Base-by-base conservation (phyloP, 2,888 invertebrate species). In the Stegana nigrithorax region DNA sequence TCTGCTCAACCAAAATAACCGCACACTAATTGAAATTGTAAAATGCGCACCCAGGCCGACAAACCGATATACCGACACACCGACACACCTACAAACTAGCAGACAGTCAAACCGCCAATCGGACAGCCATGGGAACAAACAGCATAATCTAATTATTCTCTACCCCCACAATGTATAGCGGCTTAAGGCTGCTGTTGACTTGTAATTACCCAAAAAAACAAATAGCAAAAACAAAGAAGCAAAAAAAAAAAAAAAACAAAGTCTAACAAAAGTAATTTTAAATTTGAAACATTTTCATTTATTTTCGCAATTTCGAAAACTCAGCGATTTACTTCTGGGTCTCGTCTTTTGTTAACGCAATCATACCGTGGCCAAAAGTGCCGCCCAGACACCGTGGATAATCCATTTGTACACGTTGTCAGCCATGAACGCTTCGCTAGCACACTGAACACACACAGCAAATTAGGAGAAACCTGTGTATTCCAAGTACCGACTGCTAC, bases 21-120 rank as follows among this genome's bases (percentile, higher is more conserved):
- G 23, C 25, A n/a, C 21, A 47, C 47, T 47, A 47, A 47, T 47
- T 47, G 47, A 47, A 47, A 47, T 25, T 47, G 47, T 47, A 47
- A 47, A 47, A 47, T 32, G 32, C 21, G 8, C 42, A 25, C 8
- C 21, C 10, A 36, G 44, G 8, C 44, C 5, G 44, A 44, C 17
- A 19, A 19, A 8, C 19, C 4, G 7, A 44, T n/a, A 19, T 12
- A 47, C 47, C 10, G 47, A 47, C 25, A 25, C 12, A 23, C 4
- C 5, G 25, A 47, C 25, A 47, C 12, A 47, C 10, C 14, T n/a
- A n/a, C n/a, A 36, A n/a, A n/a, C 36, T n/a, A 3, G 14, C 44
- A 44, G 44, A 14, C 44, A 44, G 6, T 3, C 44, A 44, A 19
- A 8, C 44, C 21, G 47, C 3, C 47, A 47, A n/a, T 1, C 1